phyloP scores from a whole-genome alignment of 1,140 invertebrate species.

The Drosophila pseudoananassae region DNA sequence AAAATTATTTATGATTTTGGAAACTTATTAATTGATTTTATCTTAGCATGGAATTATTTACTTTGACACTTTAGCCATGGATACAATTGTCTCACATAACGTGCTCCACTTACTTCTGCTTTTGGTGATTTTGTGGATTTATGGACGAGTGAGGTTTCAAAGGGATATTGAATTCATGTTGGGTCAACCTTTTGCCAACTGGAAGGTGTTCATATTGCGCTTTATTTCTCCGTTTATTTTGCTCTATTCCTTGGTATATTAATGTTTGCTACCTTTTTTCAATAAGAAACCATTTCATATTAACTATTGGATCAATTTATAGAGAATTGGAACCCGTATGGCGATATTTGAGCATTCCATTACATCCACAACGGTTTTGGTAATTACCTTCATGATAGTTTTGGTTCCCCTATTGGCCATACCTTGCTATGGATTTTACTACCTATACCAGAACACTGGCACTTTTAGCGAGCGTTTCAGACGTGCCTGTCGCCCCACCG shows the following conservation, averaged over 20 bases:
- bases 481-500: constrained; percentile 66
- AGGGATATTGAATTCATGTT: constrained; percentile 92
- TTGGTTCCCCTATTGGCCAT: constrained; percentile 52
- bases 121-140: constrained; percentile 90
- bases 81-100: constrained; percentile 89
- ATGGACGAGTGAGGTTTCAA: constrained; percentile 89
- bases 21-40: not conserved
- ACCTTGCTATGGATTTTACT: constrained; percentile 64
- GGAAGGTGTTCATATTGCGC: constrained; percentile 72
- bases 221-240: constrained; percentile 70
- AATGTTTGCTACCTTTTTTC: not conserved
- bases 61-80: constrained; percentile 51
- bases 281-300: not conserved
- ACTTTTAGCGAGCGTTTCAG: constrained; percentile 51
- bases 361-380: not conserved
- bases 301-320: not conserved
- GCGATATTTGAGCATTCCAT: constrained; percentile 28
- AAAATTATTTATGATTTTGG: not conserved
- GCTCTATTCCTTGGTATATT: constrained; percentile 51
- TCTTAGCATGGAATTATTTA: constrained; percentile 51
- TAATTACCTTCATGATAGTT: constrained; percentile 23
- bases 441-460: constrained; percentile 56
- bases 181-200: constrained; percentile 87
- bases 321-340: constrained; percentile 3
- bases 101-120: constrained; percentile 89